Percentiles rank a stretch among this genome's conserved stretches.
phyloP scores from a whole-genome alignment of 2,888 invertebrate genomes.

The Allolobophora icterica region DNA sequence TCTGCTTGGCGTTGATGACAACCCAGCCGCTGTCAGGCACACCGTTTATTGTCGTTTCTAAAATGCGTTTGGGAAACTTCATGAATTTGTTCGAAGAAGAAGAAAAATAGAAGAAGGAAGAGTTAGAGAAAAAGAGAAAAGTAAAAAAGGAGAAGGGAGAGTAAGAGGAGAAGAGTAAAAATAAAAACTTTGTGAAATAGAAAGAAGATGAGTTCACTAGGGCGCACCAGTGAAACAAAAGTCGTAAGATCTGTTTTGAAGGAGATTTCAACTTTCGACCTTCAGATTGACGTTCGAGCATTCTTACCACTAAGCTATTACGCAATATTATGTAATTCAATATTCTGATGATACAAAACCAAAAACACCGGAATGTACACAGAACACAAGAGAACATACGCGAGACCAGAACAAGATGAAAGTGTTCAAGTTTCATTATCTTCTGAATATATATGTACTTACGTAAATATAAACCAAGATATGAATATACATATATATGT shows the following conservation, averaged over 20 bases:
- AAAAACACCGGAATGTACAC: no score
- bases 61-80: neutral
- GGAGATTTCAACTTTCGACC: neutral
- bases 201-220: neutral
- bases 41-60: slow-evolving; percentile 21
- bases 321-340: no score
- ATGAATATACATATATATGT: neutral
- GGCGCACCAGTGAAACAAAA: neutral
- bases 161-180: neutral
- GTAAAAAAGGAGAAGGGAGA: no score
- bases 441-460: neutral
- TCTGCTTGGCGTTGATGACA: slow-evolving; percentile 37
- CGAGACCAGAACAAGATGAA: neutral
- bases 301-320: no score
- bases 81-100: neutral
- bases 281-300: no score
- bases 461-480: no score
- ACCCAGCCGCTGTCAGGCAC: slow-evolving; percentile 27
- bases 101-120: neutral
- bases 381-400: no score
- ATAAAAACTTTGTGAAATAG: neutral
- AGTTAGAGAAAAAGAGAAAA: neutral
- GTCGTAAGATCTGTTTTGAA: neutral
- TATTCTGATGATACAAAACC: neutral
- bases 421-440: neutral